Evolutionary conservation across 2,797 vertebrate species (phyloP).

Genomic region (Octomys mimax): DNA sequence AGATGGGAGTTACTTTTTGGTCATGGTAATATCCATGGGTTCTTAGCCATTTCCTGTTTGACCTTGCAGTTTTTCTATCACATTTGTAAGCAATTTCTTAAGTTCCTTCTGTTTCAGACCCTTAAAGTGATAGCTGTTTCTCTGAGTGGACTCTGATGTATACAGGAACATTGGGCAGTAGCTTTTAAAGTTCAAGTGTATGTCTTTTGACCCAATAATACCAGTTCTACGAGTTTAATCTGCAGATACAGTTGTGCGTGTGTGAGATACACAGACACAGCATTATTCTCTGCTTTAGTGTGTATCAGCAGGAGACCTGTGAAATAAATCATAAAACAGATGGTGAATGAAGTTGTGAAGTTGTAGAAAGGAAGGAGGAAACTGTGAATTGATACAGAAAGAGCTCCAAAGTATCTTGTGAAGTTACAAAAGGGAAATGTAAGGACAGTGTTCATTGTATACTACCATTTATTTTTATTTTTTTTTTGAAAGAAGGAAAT

Average conservation of each 20-base stretch:
- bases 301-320: background rate
- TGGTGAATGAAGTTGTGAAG: background rate
- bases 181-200: background rate
- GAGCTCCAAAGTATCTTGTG: background rate
- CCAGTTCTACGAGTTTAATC: background rate
- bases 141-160: background rate
- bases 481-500: background rate
- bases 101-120: background rate
- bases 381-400: background rate
- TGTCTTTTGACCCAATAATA: background rate
- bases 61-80: conserved; percentile 5
- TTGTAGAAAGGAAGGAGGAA: background rate
- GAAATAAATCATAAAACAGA: background rate
- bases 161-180: background rate
- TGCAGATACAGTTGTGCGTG: background rate
- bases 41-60: conserved; percentile 18
- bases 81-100: background rate
- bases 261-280: background rate
- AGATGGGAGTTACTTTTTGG: background rate
- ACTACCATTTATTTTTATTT: background rate
- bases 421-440: background rate
- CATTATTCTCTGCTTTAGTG: background rate
- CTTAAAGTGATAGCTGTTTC: background rate
- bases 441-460: background rate
- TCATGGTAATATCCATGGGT: background rate